phyloP scores from a whole-genome alignment of 2,113 vertebrate species.

The Aramus guarauna region DNA sequence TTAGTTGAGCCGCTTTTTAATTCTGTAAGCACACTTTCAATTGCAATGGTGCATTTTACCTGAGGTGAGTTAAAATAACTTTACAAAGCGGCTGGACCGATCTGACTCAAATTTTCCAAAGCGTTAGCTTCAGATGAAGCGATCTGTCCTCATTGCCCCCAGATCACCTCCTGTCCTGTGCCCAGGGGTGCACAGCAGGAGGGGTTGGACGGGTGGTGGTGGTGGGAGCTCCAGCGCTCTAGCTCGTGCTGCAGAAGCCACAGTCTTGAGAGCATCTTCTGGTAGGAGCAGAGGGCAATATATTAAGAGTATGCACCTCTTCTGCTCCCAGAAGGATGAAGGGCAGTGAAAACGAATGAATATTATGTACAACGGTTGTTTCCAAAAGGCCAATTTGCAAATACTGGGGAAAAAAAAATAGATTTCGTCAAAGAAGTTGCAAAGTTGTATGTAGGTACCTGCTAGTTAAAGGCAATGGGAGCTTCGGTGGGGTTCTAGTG shows the following conservation, averaged over 20 bases:
- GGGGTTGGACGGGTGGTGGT: not conserved
- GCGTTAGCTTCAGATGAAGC: not conserved
- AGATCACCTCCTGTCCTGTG: not conserved
- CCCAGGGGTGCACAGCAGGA: fast-evolving
- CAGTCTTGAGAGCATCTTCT: not conserved
- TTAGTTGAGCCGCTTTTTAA: not conserved
- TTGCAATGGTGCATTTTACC: not conserved
- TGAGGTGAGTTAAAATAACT: not conserved
- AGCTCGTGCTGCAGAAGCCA: not conserved
- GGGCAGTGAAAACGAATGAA: not conserved
- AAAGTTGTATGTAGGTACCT: not conserved
- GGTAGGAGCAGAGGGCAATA: not conserved
- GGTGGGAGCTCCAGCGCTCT: not conserved
- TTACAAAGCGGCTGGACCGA: not conserved
- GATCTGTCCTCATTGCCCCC: not conserved
- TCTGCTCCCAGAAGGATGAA: not conserved
- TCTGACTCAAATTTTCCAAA: not conserved
- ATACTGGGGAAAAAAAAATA: not conserved
- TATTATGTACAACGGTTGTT: not conserved
- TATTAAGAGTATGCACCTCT: not conserved
- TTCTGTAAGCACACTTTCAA: not conserved
- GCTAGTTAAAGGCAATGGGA: not conserved
- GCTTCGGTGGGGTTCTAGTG: not conserved
- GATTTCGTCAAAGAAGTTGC: not conserved
- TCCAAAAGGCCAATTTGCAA: not conserved